Base-by-base conservation (phyloP, 2,797 vertebrate species). In the Myotis planiceps region DNA sequence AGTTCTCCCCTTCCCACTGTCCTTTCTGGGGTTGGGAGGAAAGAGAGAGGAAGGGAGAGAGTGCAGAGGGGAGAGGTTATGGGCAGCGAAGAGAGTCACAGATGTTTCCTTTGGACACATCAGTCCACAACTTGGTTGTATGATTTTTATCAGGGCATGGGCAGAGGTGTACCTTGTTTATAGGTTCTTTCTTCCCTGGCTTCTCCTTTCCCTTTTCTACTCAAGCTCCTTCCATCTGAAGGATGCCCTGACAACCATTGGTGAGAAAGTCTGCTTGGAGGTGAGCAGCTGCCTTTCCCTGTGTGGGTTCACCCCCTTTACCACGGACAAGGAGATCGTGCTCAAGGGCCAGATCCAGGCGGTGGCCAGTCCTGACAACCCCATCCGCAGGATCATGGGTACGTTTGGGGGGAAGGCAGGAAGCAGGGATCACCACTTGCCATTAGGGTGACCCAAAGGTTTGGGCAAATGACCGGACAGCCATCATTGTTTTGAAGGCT, bases 341-440 rank as follows among this genome's bases (percentile, higher is more conserved):
- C 98, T 99, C 76, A 99, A 99, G 98, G 99, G 99, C 53, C 99
- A 99, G 83, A 99, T 99, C 97, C 99, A 98, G 29, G 99, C 99
- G 0, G 97, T 98, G 92, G 97, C 97, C 92, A 98, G 98, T 63
- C 97, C 98, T 0, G 99, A 99, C 16, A 99, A 99, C 98, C 98
- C 99, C 12, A 98, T 99, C 65, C 99, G 98, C 97, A 99, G 98
- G 97, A 98, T 99, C 39, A 99, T 99, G 98, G 99, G 99, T 99
- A 98, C 0, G 98, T 91, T 6, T 6, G 16, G 32, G 55, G 53
- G 47, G 58, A 7, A 71, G 49, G 6, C 4, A 13, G 79, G 27
- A 15, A 27, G 32, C 9, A 23, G 66, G 75, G 39, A 4, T 69
- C 49, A 29, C 27, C 39, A 9, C 13, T 1, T 9, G 15, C 27